phyloP scores from a whole-genome alignment of 2,888 invertebrate species.

The Colostygia pectinataria region DNA sequence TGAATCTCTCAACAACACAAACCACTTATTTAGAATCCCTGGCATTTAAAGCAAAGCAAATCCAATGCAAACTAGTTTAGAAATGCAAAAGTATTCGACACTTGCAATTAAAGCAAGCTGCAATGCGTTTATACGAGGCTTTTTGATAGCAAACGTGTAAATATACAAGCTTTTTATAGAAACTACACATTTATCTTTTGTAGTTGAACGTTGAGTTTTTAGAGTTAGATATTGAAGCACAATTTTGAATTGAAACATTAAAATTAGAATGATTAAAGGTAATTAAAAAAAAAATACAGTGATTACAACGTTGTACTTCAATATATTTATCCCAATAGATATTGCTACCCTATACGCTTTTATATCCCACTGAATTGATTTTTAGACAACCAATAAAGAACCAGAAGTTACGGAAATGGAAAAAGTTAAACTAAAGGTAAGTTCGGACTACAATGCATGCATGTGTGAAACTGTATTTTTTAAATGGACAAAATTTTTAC shows the following conservation, averaged over 20 bases:
- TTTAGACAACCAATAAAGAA: conserved; percentile 71
- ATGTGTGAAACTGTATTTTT: conserved; percentile 28
- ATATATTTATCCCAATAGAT: conserved; percentile 11
- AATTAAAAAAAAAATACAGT: no score
- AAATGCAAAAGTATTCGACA: not conserved
- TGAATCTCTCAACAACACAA: conserved; percentile 7
- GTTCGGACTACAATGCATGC: conserved; percentile 42
- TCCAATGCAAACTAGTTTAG: conserved; percentile 10
- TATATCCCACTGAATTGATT: conserved; percentile 58
- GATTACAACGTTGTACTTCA: no score
- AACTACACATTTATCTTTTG: conserved; percentile 31
- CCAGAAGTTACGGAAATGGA: conserved; percentile 61
- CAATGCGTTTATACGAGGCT: conserved; percentile 20
- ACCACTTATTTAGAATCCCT: conserved; percentile 7
- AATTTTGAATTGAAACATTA: conserved; percentile 21
- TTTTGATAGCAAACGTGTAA: conserved; percentile 5
- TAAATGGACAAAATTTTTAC: not conserved
- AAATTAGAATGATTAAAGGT: no score
- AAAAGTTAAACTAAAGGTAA: conserved; percentile 76
- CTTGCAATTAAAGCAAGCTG: conserved; percentile 15
- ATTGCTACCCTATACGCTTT: conserved; percentile 54
- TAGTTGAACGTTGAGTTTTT: conserved; percentile 19
- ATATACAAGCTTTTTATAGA: conserved; percentile 17
- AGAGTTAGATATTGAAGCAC: conserved; percentile 20
- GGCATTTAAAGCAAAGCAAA: conserved; percentile 16